Base-by-base conservation (phyloP, 2,797 vertebrate genomes). In the Okamejei kenojei region DNA sequence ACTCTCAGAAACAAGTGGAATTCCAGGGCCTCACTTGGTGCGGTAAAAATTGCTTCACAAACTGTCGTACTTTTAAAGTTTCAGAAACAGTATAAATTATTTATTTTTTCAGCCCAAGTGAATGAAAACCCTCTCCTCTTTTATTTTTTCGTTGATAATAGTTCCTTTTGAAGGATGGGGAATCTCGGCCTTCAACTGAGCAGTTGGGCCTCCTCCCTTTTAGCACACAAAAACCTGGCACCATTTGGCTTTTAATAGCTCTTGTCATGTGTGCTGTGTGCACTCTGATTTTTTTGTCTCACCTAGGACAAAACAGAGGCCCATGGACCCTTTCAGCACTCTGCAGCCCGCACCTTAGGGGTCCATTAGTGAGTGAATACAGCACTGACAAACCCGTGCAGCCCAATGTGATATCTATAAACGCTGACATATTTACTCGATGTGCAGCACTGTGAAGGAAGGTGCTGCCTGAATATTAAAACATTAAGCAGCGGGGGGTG, bases 301-400 rank as follows among this genome's bases (percentile, higher is more conserved):
- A 97, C 97, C 97, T 98, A 97, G 96, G 97, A 97, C 96, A 97
- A 95, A 95, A 97, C 96, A 94, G 96, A 94, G 95, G 95, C 95
- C 95, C 95, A 95, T 94, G 95, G 94, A 93, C 94, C 95, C 95
- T 96, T 96, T 96, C 95, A 97, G 95, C 94, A 95, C 95, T 96
- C 97, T 97, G 96, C 96, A 96, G 95, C 96, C 95, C 93, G 95
- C 96, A 96, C 97, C 96, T 96, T 97, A 97, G 98, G 97, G 98
- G 97, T 96, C 95, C 96, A 93, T 95, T 94, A 96, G 94, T 82
- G 95, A 93, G 95, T 97, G 96, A 98, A 98, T 98, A 96, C 95
- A 96, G 95, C 94, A 95, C 97, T 98, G 98, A 98, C 98, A 98
- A 96, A 96, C 96, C 97, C 94, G 96, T 94, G 95, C 96, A 95